phyloP scores from a whole-genome alignment of 2,888 invertebrate species.

The Apomyelois bistriatella region DNA sequence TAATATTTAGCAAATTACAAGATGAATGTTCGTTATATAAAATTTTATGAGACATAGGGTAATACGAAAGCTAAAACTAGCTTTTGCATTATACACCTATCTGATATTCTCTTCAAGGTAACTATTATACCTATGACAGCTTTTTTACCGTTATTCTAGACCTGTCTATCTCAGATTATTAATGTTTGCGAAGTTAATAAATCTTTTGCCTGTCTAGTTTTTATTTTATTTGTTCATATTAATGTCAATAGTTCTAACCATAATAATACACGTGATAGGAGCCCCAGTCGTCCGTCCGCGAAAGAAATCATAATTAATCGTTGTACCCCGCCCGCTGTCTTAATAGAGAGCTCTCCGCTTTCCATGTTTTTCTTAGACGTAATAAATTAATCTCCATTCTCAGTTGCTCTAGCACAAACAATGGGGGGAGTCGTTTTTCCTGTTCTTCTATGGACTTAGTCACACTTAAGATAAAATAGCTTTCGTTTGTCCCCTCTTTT shows the following conservation, averaged over 20 bases:
- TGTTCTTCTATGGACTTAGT: slow-evolving; percentile 25
- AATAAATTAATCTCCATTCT: slow-evolving; percentile 77
- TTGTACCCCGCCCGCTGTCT: slow-evolving; percentile 61
- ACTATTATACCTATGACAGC: too few species aligned
- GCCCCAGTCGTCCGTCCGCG: slow-evolving; percentile 32
- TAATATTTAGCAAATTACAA: too few species aligned
- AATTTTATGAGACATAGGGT: too few species aligned
- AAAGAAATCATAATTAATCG: slow-evolving; percentile 79
- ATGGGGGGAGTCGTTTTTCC: slow-evolving; percentile 46
- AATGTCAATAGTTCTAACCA: neutral
- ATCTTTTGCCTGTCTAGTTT: too few species aligned
- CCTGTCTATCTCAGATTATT: too few species aligned
- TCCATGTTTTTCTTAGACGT: slow-evolving; percentile 71
- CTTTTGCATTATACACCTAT: too few species aligned
- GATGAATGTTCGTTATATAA: too few species aligned
- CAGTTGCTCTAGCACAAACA: slow-evolving; percentile 54
- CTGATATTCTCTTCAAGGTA: too few species aligned
- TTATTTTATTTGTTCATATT: neutral
- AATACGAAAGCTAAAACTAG: too few species aligned
- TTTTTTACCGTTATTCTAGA: too few species aligned
- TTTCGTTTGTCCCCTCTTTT: neutral
- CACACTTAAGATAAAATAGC: neutral
- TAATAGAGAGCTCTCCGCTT: slow-evolving; percentile 73
- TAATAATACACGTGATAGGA: slow-evolving; percentile 38
- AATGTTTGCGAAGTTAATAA: too few species aligned